Base-by-base conservation (phyloP, 2,113 vertebrate species). In the Falcunculus frontatus region DNA sequence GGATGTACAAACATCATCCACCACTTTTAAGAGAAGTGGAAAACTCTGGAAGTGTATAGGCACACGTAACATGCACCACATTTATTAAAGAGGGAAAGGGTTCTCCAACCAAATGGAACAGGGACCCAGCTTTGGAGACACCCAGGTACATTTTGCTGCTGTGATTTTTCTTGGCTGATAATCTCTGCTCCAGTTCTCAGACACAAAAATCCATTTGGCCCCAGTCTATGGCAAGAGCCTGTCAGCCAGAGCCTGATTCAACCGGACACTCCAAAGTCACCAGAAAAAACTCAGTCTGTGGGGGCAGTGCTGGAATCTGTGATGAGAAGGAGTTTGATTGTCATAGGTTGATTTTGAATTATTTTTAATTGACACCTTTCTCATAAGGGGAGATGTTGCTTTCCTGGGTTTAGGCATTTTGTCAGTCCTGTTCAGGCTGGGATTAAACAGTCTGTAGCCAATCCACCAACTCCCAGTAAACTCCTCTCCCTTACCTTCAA, bases 21-120 rank as follows among this genome's bases (percentile, higher is more conserved):
- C 13, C 47, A 41, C 8, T 25, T 49, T 83, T 42, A 46, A 11
- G 16, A 14, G 30, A 56, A 68, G 11, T 23, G 27, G 30, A 39
- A 27, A 27, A 5, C 25, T 22, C 20, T 7, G 41, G 15, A 35
- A 75, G 14, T 16, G 4, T 7, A 7, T 3, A 18, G 74, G 35
- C 35, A 41, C 13, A n/a, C 0, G 2, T 1, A 55, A n/a, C 0
- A 1, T 0, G 1, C 1, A 4, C 11, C 17, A 75, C 44, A 30
- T 76, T 41, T 44, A 19, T 14, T 27, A 33, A 11, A 0, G 18
- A 76, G 37, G 39, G 25, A 33, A 32, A 47, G 14, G 15, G 9
- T 7, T 83, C 32, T 50, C 64, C 20, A 69, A 2, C 7, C 32
- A 44, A 26, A 29, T 0, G n/a, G 35, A 80, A 22, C 60, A 67